Conservation (phyloP, 2,797 vertebrate species). For the Pseudochirops cupreus region DNA sequence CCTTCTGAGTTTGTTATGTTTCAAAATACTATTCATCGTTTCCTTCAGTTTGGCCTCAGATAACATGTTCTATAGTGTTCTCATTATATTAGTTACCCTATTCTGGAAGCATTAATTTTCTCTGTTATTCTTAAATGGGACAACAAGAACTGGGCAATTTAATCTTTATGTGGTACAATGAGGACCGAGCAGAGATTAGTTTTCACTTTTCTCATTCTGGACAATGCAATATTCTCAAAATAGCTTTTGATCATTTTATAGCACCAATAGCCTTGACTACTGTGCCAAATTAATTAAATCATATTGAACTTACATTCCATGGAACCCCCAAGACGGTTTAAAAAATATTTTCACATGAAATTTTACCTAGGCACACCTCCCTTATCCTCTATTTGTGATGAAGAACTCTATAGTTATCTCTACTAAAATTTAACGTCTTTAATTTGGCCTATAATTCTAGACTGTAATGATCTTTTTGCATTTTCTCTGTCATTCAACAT, state of each 20-base stretch:
- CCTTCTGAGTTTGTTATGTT: neutral
- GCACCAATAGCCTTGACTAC: neutral
- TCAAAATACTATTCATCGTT: neutral
- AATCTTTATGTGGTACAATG: neutral
- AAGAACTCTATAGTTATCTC: neutral
- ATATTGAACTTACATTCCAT: neutral
- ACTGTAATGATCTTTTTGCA: neutral
- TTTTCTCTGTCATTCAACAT: neutral
- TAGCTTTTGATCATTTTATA: neutral
- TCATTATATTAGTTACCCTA: neutral
- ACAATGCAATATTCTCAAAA: neutral
- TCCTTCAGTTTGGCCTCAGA: neutral
- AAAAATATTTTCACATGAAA: neutral
- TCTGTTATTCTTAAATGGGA: neutral
- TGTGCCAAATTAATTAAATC: neutral
- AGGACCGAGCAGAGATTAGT: neutral
- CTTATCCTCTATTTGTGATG: neutral
- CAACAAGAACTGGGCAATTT: neutral
- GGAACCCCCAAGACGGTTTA: neutral
- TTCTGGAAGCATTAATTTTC: neutral
- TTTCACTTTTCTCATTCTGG: neutral
- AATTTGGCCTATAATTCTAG: neutral
- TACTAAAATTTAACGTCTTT: neutral
- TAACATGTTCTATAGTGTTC: neutral
- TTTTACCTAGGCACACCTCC: neutral